Conservation (phyloP, 2,888 invertebrate genomes). For the Eupithecia exiguata region DNA sequence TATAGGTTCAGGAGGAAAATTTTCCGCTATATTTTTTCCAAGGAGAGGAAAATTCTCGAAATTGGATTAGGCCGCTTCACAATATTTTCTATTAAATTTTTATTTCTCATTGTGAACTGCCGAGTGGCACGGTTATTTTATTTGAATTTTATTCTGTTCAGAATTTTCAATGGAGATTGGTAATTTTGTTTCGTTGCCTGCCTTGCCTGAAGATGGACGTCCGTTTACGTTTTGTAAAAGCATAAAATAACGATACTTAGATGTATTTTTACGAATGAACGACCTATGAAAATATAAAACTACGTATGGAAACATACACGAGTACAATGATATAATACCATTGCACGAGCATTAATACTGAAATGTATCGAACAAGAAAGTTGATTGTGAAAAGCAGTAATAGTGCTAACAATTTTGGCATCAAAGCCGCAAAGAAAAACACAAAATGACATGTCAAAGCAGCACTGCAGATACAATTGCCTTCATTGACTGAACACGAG, state of each 20-base stretch:
- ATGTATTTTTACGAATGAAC: not conserved
- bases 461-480: constrained; percentile 69
- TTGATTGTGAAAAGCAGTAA: constrained; percentile 43
- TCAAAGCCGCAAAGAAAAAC: constrained; percentile 52
- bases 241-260: not conserved
- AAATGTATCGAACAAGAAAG: constrained; percentile 35
- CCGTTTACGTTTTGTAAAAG: not conserved
- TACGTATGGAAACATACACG: not conserved
- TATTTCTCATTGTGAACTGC: constrained; percentile 73
- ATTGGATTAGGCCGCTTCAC: constrained; percentile 76
- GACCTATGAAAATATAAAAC: not conserved
- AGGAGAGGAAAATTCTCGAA: constrained; percentile 60
- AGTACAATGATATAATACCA: no score
- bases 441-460: constrained; percentile 67
- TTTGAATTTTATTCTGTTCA: constrained; percentile 52
- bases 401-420: constrained; percentile 38
- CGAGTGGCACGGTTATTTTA: constrained; percentile 63
- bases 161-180: constrained; percentile 27
- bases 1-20: constrained; percentile 60
- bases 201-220: not conserved
- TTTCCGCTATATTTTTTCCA: constrained; percentile 58
- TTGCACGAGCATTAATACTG: not conserved
- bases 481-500: constrained; percentile 60
- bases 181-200: constrained; percentile 29
- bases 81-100: constrained; percentile 79